A percentile compares a stretch with the other conserved stretches of the same genome.
phyloP scores from a whole-genome alignment of 1,140 invertebrate genomes.

The Cryptotermes secundus region DNA sequence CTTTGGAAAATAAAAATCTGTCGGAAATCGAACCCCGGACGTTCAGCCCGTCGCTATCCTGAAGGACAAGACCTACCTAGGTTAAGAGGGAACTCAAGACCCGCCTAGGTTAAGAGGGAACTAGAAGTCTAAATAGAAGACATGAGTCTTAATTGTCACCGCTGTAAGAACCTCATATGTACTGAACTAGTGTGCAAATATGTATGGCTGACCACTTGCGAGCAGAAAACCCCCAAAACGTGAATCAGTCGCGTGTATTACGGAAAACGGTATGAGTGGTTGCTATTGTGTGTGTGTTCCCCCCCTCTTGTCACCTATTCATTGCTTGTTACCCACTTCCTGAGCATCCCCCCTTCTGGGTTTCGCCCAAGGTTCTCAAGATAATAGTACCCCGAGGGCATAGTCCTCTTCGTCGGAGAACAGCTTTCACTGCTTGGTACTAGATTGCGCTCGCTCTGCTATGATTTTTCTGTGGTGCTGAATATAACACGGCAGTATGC shows the following conservation, averaged over 20 bases:
- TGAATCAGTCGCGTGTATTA: not conserved
- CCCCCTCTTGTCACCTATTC: not conserved
- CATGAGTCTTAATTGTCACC: too few species aligned
- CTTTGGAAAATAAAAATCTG: too few species aligned
- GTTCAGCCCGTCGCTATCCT: too few species aligned
- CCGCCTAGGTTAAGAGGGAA: too few species aligned
- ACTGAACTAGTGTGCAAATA: too few species aligned
- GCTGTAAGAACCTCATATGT: too few species aligned
- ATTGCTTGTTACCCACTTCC: not conserved
- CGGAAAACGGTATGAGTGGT: not conserved
- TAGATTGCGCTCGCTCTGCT: not conserved
- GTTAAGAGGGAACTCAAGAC: too few species aligned
- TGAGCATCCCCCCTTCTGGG: not conserved
- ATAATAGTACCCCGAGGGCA: not conserved
- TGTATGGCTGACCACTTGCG: too few species aligned
- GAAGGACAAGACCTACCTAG: too few species aligned
- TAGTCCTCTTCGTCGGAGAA: not conserved
- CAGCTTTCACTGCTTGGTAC: not conserved
- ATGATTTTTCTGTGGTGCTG: not conserved
- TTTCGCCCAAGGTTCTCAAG: too few species aligned
- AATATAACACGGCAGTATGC: not conserved
- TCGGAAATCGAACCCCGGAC: too few species aligned
- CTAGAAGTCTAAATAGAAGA: too few species aligned
- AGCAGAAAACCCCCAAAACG: not conserved
- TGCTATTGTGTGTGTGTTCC: not conserved